Evolutionary conservation across 1,140 invertebrate genomes (phyloP).

Genomic region (Aradophagus sp.): DNA sequence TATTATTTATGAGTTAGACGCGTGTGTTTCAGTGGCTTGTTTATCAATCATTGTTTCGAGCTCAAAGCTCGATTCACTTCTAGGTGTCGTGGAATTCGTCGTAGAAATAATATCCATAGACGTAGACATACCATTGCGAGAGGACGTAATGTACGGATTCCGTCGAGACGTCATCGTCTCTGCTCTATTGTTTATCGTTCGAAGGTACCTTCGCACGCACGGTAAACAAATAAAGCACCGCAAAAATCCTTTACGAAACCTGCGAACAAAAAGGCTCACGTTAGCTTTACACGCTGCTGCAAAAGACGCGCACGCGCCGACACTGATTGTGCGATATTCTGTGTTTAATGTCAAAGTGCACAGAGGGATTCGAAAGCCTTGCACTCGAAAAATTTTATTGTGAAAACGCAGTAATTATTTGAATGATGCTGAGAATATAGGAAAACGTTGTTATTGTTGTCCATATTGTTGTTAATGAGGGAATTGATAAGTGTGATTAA

Average conservation of each 20-base stretch:
- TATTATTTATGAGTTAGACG: slow-evolving; percentile 37
- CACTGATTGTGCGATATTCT: too few species aligned
- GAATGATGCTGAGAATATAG: too few species aligned
- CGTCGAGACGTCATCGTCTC: slow-evolving; percentile 82
- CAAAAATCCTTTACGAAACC: slow-evolving; percentile 91
- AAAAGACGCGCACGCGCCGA: too few species aligned
- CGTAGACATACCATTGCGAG: slow-evolving; percentile 80
- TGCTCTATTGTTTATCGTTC: slow-evolving; percentile 74
- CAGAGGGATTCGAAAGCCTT: too few species aligned
- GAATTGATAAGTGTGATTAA: too few species aligned
- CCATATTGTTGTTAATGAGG: too few species aligned
- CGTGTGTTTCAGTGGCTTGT: slow-evolving; percentile 42
- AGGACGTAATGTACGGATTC: slow-evolving; percentile 81
- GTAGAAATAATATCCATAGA: slow-evolving; percentile 62
- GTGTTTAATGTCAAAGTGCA: too few species aligned
- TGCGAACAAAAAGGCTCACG: slow-evolving; percentile 75
- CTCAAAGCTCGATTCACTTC: slow-evolving; percentile 59
- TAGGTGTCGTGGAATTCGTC: slow-evolving; percentile 60
- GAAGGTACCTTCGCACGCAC: slow-evolving; percentile 80
- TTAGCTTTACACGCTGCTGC: too few species aligned
- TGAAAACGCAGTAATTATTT: too few species aligned
- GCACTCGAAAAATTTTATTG: too few species aligned
- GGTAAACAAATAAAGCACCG: slow-evolving; percentile 79
- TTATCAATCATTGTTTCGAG: slow-evolving; percentile 45
- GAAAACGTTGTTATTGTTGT: too few species aligned